Evolutionary conservation across 2,797 vertebrate species (phyloP).

Genomic region (Lacerta viridis): DNA sequence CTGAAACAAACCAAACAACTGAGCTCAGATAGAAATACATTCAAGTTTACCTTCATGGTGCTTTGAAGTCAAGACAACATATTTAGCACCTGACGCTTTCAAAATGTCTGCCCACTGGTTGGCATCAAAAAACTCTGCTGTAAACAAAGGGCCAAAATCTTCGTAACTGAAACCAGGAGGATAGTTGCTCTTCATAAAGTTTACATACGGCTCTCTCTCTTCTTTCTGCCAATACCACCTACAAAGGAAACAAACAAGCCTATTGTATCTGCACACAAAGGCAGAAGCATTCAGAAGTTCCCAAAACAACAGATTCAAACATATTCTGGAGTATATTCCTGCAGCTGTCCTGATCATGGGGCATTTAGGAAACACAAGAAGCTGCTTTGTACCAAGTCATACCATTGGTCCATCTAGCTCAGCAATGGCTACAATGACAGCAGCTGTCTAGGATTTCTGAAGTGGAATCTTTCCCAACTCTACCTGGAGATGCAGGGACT

Average conservation of each 20-base stretch:
- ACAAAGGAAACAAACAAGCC: slow-evolving; percentile 29
- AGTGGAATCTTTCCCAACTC: too few species aligned
- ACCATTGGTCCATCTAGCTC: too few species aligned
- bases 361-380: background rate
- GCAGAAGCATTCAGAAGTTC: background rate
- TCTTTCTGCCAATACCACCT: slow-evolving; percentile 94
- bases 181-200: slow-evolving; percentile 93
- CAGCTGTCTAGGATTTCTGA: too few species aligned
- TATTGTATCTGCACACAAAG: background rate
- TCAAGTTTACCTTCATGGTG: slow-evolving; percentile 93
- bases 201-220: slow-evolving; percentile 82
- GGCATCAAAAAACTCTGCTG: slow-evolving; percentile 91
- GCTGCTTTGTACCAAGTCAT: too few species aligned
- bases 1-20: slow-evolving; percentile 1
- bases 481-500: too few species aligned
- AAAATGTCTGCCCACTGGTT: slow-evolving; percentile 91
- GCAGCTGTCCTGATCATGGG: background rate
- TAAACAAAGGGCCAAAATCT: slow-evolving; percentile 91
- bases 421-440: background rate
- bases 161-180: slow-evolving; percentile 90
- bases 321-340: background rate
- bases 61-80: slow-evolving; percentile 95
- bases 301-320: background rate
- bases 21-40: background rate
- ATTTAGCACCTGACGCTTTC: slow-evolving; percentile 93